These are phyloP conservation scores for Notospermus geniculatus DNA, from an alignment of 1,140 invertebrate species.

Conservation along the genomic window DNA sequence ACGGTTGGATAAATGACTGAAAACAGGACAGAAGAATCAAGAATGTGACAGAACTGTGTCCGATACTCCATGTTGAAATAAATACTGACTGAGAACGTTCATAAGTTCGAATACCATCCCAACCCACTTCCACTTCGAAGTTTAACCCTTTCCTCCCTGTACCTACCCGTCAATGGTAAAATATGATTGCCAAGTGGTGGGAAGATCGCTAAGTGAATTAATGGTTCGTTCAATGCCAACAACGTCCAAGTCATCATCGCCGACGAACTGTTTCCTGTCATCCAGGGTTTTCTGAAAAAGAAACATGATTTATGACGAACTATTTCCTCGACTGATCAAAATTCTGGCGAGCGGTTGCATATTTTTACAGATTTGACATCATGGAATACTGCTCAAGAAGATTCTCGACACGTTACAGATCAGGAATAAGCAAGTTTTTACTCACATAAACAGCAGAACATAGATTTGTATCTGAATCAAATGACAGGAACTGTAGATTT, in stretches of 20 bases:
- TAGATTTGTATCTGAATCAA: conserved; percentile 54
- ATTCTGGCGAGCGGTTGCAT: too few relatives aligned
- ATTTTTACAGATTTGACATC: too few relatives aligned
- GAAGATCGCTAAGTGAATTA: conserved; percentile 44
- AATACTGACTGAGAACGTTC: not conserved
- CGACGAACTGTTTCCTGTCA: conserved; percentile 43
- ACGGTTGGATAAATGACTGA: conserved; percentile 51
- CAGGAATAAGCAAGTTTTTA: too few relatives aligned
- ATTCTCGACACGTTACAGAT: not conserved
- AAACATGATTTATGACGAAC: not conserved
- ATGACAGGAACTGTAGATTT: conserved; percentile 46
- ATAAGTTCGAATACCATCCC: not conserved
- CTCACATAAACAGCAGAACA: conserved; percentile 53
- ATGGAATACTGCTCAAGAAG: too few relatives aligned
- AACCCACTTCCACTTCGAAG: not conserved
- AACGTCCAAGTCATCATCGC: conserved; percentile 42
- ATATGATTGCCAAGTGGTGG: conserved; percentile 55
- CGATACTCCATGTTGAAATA: not conserved
- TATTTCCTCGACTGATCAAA: too few relatives aligned
- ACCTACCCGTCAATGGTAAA: conserved; percentile 51
- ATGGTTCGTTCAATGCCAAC: conserved; percentile 53
- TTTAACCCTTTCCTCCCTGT: too few relatives aligned
- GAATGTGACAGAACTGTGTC: too few relatives aligned
- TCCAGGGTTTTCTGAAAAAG: conserved; percentile 40
- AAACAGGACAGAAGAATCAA: conserved; percentile 14